These are phyloP conservation scores for Aporophyla lueneburgensis DNA, from an alignment of 2,888 invertebrate genomes.

Conservation along the genomic window DNA sequence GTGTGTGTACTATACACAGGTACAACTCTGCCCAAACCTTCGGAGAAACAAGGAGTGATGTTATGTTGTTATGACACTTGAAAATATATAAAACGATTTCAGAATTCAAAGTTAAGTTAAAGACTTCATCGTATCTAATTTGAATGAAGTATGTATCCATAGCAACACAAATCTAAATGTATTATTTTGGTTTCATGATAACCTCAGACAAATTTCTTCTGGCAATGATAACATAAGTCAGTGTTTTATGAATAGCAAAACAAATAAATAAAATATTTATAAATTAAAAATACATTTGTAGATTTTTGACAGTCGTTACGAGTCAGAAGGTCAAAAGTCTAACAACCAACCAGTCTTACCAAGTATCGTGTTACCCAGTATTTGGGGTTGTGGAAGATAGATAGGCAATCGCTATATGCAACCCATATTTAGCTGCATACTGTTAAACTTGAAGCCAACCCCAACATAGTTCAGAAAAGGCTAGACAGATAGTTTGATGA, in stretches of 20 bases:
- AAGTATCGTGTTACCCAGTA: background rate
- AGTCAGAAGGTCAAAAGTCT: background rate
- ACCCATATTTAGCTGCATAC: background rate
- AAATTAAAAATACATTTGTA: background rate
- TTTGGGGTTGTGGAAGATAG: too few relatives aligned
- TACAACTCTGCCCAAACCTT: too few relatives aligned
- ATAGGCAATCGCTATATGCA: background rate
- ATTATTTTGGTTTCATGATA: conserved; percentile 14
- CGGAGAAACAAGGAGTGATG: too few relatives aligned
- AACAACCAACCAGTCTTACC: background rate
- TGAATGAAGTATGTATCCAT: background rate
- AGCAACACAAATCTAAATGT: conserved; percentile 2
- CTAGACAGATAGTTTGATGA: background rate
- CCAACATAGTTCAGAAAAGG: background rate
- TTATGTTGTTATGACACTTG: too few relatives aligned
- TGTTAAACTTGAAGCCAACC: background rate
- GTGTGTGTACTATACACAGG: too few relatives aligned
- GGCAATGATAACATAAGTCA: background rate
- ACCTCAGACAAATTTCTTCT: conserved; percentile 12
- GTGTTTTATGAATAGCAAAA: background rate
- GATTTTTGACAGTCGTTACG: background rate
- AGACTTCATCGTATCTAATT: background rate
- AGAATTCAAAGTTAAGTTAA: too few relatives aligned
- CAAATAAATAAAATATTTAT: background rate
- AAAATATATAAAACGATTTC: too few relatives aligned